Evolutionary conservation across 2,888 invertebrate species (phyloP).

Genomic region (Fissipunctia ypsillon): DNA sequence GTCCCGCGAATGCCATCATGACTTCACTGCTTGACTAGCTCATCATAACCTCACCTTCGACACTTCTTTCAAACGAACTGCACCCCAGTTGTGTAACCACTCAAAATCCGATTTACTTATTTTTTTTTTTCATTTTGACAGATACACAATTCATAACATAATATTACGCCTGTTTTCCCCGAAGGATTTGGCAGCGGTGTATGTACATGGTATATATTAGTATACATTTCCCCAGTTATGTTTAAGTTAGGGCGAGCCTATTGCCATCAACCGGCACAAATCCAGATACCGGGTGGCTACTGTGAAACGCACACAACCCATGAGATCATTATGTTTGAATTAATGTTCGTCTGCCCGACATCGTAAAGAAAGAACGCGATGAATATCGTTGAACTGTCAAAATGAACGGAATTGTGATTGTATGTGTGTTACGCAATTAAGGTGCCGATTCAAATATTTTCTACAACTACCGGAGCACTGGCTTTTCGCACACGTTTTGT

Average conservation of each 20-base stretch:
- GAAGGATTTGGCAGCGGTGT: too few relatives aligned
- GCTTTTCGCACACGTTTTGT: background rate
- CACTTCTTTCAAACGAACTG: background rate
- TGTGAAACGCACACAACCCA: too few relatives aligned
- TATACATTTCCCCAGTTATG: background rate
- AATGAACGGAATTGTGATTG: background rate
- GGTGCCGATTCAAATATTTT: background rate
- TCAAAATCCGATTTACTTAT: background rate
- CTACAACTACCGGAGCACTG: background rate
- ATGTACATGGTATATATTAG: too few relatives aligned
- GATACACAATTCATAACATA: background rate
- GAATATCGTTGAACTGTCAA: background rate
- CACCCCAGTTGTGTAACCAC: background rate
- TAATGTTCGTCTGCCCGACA: too few relatives aligned
- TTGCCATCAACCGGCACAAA: background rate
- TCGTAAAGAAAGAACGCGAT: background rate
- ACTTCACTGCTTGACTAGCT: background rate
- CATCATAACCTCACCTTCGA: background rate
- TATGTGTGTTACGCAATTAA: background rate
- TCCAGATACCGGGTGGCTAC: background rate
- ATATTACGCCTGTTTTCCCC: background rate
- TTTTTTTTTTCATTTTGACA: too few relatives aligned
- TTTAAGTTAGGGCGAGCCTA: background rate
- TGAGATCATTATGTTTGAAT: background rate
- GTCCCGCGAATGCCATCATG: background rate